These are phyloP conservation scores for Tenthredo notha DNA, from an alignment of 2,888 invertebrate species.

Conservation along the genomic window DNA sequence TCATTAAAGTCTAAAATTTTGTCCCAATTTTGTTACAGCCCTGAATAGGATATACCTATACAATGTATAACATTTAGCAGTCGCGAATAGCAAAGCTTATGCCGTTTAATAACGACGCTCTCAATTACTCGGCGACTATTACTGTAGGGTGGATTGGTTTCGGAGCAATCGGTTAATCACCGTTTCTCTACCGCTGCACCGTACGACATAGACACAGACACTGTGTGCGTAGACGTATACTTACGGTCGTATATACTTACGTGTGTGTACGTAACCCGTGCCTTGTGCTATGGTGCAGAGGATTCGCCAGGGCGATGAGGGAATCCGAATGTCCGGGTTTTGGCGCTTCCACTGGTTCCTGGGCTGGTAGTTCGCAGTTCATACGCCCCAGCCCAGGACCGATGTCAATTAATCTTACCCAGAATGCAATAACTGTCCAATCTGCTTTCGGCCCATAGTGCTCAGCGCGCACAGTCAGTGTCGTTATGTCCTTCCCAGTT, in stretches of 20 bases:
- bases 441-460: conserved; percentile 73
- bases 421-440: conserved; percentile 79
- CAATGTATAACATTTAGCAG: conserved; percentile 9
- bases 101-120: conserved; percentile 61
- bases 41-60: background rate
- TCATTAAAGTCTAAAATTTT: background rate
- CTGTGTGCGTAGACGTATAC: background rate
- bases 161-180: conserved; percentile 76
- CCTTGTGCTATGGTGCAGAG: background rate
- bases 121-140: conserved; percentile 73
- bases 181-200: conserved; percentile 62
- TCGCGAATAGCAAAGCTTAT: conserved; percentile 42
- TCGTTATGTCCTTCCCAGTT: conserved; percentile 63
- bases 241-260: background rate
- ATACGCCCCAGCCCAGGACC: conserved; percentile 56
- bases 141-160: conserved; percentile 62
- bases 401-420: conserved; percentile 77
- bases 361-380: conserved; percentile 22
- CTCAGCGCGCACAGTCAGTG: conserved; percentile 67
- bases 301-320: conserved; percentile 1
- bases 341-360: conserved; percentile 11
- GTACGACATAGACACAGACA: background rate
- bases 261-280: conserved; percentile 11
- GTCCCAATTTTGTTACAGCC: background rate
- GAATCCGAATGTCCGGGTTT: conserved; percentile 23